Base-by-base conservation (phyloP, 2,888 invertebrate species). In the Camponotus fellah region DNA sequence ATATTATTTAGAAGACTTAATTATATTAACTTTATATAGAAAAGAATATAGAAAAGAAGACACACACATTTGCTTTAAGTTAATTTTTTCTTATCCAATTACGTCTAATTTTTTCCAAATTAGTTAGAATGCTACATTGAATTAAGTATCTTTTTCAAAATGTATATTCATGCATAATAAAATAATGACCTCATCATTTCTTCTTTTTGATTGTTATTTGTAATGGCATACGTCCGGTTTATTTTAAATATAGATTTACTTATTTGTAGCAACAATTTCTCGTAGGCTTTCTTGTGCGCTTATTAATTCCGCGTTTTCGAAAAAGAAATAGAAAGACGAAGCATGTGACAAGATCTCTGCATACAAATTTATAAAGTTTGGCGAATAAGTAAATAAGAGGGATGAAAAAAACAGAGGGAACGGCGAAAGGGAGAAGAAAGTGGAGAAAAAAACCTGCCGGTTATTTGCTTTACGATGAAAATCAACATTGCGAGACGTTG, bases 401-500 rank as follows among this genome's bases (percentile, higher is more conserved):
- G 8, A 14, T 34, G 64, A 9, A 34, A 62, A 34, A 26, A 46
- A 14, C 14, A 65, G 40, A 14, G 6, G 21, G 14, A 37, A 9
- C 37, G 37, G 21, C 9, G 5, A 62, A 32, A 17, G 60, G 14
- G 65, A 37, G 40, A 21, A 32, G 17, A 34, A 32, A 26, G 12
- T 8, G 9, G 12, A 40, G 12, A 62, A 65, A 60, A 58, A 43
- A 75, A 83, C 56, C 56, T 77, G 49, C 37, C 77, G 62, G 83
- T 87, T 90, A 91, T 91, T 91, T 89, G 87, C 88, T 92, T 92
- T 90, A 88, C 88, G 87, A 88, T 88, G 89, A 91, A 91, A 91
- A 91, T 91, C 91, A 91, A 91, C 90, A 91, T 91, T 86, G 88
- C 80, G 85, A 82, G 76, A 84, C 65, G 66, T 53, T 53, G 82